Percentiles rank a stretch among this genome's conserved stretches.
These are phyloP conservation scores for Dolichallabes microphthalmus DNA, from an alignment of 2,113 vertebrate species.

Conservation along the genomic window DNA sequence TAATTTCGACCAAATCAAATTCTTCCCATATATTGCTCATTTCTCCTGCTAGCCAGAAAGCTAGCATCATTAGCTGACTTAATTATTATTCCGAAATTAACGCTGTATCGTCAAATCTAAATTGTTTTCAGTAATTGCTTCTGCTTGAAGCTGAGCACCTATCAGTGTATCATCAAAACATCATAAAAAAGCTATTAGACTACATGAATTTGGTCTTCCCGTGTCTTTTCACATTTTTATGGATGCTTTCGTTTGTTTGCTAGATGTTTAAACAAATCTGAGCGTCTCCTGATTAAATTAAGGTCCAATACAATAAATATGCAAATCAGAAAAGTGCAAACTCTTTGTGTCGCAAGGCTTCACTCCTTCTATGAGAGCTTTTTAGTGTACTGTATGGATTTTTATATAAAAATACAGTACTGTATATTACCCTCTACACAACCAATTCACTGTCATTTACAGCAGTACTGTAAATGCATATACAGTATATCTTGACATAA, in stretches of 20 bases:
- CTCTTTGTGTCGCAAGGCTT: not conserved
- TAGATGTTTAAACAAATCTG: not conserved
- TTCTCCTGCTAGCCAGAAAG: constrained; percentile 4
- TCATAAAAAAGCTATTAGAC: not conserved
- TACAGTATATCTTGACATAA: too few species aligned
- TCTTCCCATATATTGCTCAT: constrained; percentile 12
- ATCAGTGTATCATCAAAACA: not conserved
- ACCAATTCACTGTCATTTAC: not conserved
- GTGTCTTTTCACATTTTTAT: not conserved
- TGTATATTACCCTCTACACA: not conserved
- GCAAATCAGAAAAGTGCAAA: not conserved
- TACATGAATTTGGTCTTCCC: not conserved
- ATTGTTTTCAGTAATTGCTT: not conserved
- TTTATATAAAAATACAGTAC: too few species aligned
- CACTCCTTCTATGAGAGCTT: not conserved
- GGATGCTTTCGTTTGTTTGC: not conserved
- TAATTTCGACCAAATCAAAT: constrained; percentile 27
- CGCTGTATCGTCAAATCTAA: constrained; percentile 1
- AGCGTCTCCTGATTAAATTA: not conserved
- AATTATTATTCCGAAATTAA: constrained; percentile 34
- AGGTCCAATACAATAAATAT: not conserved
- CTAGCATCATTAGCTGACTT: constrained; percentile 20
- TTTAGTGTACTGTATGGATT: not conserved
- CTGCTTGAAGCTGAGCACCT: not conserved
- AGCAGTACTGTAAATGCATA: not conserved